Evolutionary conservation across 2,113 vertebrate genomes (phyloP), one percentile per base, ranked within the genome.

Genomic region (Leptobrachium ailaonicum): DNA sequence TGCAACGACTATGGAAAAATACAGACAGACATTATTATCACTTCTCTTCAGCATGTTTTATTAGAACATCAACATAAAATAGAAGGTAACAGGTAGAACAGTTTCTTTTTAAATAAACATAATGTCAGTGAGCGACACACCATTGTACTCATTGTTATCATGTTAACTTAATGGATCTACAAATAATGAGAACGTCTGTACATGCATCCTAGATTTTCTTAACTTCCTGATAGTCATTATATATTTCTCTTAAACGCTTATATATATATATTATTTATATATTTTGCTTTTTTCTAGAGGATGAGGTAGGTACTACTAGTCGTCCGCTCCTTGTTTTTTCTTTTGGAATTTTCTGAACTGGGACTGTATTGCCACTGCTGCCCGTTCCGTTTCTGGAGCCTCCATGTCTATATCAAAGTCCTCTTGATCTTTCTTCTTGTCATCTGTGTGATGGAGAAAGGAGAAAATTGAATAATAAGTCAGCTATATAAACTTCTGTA

Each of bases 331-430:
- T 87, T 80, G 92, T 90, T 98, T 99, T 91, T 99, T 98, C 93
- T 99, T 99, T 92, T 98, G 96, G 92, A 97, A 98, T 91, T 97
- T 98, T 88, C 97, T 98, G 94, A 99, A 98, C 91, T 98, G 97
- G 6, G 96, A 98, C 88, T 99, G 97, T 90, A 99, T 99, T 76
- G 97, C 96, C 86, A 98, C 93, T 0, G 90, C 94, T 8, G 93
- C 94, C 58, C 86, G 89, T 87, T 95, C 93, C 85, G 94, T 95
- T 90, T 94, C 93, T 71, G 91, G 91, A 0, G 94, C 90, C 0
- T 93, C 91, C 96, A 99, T 95, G 91, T 99, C 97, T 64, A 99
- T 98, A 91, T 99, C 97, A 7, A 98, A 96, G 53, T 98, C 97
- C 64, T 96, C 91, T 66, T 94, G 89, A 75, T 95, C 94, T 87